Base-by-base conservation (phyloP, 2,888 invertebrate genomes). In the Synergus japonicus region DNA sequence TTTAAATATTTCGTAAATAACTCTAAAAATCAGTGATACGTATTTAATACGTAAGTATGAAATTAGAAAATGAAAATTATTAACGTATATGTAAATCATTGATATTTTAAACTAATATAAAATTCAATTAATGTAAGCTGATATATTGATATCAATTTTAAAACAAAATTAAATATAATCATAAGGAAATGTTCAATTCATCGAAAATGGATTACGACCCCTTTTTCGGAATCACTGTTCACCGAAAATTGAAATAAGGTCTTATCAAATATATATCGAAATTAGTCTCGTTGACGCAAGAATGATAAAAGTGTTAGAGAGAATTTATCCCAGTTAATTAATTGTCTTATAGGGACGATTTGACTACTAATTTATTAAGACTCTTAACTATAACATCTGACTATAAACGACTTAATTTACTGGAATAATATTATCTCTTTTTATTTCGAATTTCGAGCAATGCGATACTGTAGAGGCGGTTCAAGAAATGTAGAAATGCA, bases 201-300 rank as follows among this genome's bases (percentile, higher is more conserved):
- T 5, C 54, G 7, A 54, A n/a, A 54, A 54, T 49, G 15, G 13
- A 49, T 49, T 49, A 8, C n/a, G 15, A 15, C 54, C n/a, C n/a
- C n/a, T 54, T 44, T 46, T 46, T 46, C 46, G 67, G 22, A 69
- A 69, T 22, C 67, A 46, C 46, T 69, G 29, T 69, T 69, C 46
- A 69, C 22, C 13, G 15, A 49, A 67, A 69, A 43, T 10, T 67
- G 5, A 18, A 69, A 18, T 15, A 46, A 46, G 10, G 43, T n/a
- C n/a, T 43, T 18, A 22, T 22, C 22, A 66, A 66, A 18, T 29
- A 29, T 29, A 3, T 18, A 13, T 15, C 44, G 46, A 9, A 49
- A 29, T 69, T 49, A 22, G 43, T 4, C 54, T n/a, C 0, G 15
- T 54, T 54, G n/a, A 54, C n/a, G n/a, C 15, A 54, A 54, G 46